A percentile compares a stretch with the other conserved stretches of the same genome.
Conservation (phyloP, 2,888 invertebrate genomes). For the Phengaris arion region DNA sequence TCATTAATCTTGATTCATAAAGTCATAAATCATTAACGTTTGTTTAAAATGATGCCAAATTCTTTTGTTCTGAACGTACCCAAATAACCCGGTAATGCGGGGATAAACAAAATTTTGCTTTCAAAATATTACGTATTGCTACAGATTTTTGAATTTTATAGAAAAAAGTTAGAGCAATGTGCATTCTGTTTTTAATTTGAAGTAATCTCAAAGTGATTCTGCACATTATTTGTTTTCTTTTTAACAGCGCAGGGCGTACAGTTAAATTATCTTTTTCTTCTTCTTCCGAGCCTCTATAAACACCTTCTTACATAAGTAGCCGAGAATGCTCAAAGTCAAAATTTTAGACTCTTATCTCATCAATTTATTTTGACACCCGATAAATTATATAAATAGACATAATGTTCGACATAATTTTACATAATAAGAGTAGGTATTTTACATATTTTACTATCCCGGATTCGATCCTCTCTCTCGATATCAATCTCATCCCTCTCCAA, state of each 20-base stretch:
- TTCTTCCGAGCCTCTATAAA: neutral
- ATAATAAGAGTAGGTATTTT: neutral
- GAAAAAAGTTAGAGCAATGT: too few species aligned
- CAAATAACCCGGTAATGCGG: neutral
- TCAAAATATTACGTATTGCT: neutral
- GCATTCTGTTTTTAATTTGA: too few species aligned
- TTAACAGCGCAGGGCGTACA: neutral
- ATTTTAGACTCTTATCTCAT: neutral
- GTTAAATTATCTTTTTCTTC: neutral
- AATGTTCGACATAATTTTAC: neutral
- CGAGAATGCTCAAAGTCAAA: neutral
- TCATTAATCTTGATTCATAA: conserved; percentile 19
- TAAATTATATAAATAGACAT: neutral
- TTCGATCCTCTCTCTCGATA: too few species aligned
- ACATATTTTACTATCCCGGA: too few species aligned
- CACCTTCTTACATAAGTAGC: neutral
- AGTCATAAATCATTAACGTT: conserved; percentile 20
- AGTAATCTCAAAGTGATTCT: too few species aligned
- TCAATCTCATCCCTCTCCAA: too few species aligned
- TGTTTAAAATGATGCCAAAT: conserved; percentile 14
- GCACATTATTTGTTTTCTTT: too few species aligned
- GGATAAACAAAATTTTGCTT: neutral
- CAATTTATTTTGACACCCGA: neutral
- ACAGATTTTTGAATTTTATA: neutral
- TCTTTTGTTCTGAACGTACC: conserved; percentile 13